phyloP scores from a whole-genome alignment of 1,140 invertebrate species.

The Lucilia sericata region DNA sequence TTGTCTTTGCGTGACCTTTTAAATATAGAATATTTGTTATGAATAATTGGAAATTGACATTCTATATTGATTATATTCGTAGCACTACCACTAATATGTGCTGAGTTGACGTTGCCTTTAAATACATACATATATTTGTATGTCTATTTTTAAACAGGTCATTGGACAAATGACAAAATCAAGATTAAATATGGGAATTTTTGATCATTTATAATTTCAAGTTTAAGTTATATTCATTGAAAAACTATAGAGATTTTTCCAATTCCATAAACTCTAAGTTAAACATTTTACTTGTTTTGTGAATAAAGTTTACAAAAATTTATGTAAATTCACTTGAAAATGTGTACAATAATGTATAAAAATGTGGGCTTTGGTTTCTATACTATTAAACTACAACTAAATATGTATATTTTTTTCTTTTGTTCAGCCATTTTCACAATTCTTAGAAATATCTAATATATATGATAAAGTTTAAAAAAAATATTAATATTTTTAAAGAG shows the following conservation, averaged over 20 bases:
- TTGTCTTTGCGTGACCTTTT: neutral
- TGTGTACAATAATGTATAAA: slow-evolving; percentile 12
- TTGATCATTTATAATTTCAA: too few relatives aligned
- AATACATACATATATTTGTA: neutral
- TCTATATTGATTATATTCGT: neutral
- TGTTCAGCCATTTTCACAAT: too few relatives aligned
- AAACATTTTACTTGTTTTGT: too few relatives aligned
- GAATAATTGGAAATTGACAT: neutral
- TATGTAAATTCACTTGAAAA: neutral
- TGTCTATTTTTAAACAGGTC: neutral
- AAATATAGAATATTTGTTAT: neutral
- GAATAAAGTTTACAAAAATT: too few relatives aligned
- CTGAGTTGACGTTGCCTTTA: neutral
- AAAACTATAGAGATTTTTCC: too few relatives aligned
- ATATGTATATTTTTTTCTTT: too few relatives aligned
- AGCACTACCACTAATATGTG: neutral
- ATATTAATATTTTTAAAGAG: too few relatives aligned
- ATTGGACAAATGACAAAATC: neutral
- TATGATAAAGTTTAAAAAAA: too few relatives aligned
- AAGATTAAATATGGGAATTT: neutral
- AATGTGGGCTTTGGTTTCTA: neutral
- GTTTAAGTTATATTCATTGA: too few relatives aligned
- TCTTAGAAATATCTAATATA: too few relatives aligned
- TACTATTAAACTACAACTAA: too few relatives aligned
- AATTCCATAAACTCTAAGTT: too few relatives aligned